Percentiles rank a stretch among this genome's conserved stretches.
Evolutionary conservation across 2,888 invertebrate species (phyloP).

Genomic region (Cosmorhoe ocellata): DNA sequence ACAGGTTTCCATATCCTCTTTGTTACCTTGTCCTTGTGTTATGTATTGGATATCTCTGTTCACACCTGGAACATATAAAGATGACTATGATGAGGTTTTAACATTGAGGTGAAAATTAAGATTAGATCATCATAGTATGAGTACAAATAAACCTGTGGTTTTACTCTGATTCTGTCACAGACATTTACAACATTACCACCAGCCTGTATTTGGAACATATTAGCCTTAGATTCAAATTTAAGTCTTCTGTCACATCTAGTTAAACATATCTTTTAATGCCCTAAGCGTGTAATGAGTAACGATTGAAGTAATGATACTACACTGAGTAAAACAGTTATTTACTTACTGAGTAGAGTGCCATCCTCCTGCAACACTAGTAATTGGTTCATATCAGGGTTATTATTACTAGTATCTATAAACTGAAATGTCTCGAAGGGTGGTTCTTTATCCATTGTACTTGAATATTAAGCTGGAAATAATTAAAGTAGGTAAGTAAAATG

Average conservation of each 20-base stretch:
- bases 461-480: not conserved
- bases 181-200: too few relatives aligned
- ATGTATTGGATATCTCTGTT: slow-evolving; percentile 65
- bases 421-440: slow-evolving; percentile 62
- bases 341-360: slow-evolving; percentile 63
- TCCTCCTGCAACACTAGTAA: slow-evolving; percentile 69
- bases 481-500: not conserved
- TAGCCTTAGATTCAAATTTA: too few relatives aligned
- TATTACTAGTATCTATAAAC: slow-evolving; percentile 48
- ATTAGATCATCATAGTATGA: too few relatives aligned
- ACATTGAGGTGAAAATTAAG: too few relatives aligned
- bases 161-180: too few relatives aligned
- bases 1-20: slow-evolving; percentile 54
- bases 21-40: slow-evolving; percentile 54
- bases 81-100: not conserved
- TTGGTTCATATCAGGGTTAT: slow-evolving; percentile 52
- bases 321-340: too few relatives aligned
- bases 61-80: slow-evolving; percentile 42
- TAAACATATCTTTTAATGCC: too few relatives aligned
- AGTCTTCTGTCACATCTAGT: too few relatives aligned
- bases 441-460: slow-evolving; percentile 60
- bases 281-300: too few relatives aligned
- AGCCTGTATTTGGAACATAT: too few relatives aligned
- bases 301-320: too few relatives aligned
- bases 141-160: too few relatives aligned